These are phyloP conservation scores for Phyllotis vaccarum DNA, from an alignment of 2,797 vertebrate genomes.

Conservation along the genomic window DNA sequence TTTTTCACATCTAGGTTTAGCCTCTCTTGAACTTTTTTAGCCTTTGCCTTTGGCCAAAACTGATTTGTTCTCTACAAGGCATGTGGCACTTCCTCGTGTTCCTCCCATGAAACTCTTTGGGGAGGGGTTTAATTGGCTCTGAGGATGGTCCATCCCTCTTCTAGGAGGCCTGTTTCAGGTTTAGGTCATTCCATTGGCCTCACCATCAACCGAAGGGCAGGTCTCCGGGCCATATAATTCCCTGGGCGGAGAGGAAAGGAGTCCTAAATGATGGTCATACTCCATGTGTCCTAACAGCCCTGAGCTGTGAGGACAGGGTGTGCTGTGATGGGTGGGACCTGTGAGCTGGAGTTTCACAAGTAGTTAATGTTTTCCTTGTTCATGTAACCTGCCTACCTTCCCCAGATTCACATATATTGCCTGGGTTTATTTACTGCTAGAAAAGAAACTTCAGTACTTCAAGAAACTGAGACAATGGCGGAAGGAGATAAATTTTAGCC, in stretches of 20 bases:
- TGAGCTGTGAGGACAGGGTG: conserved; percentile 8
- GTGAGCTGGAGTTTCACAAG: not conserved
- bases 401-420: not conserved
- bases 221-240: conserved; percentile 66
- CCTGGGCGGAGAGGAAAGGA: conserved; percentile 57
- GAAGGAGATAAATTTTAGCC: not conserved
- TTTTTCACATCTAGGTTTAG: conserved; percentile 64
- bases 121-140: conserved; percentile 64
- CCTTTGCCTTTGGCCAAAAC: conserved; percentile 66
- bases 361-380: conserved; percentile 18
- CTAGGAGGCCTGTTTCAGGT: conserved; percentile 73
- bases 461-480: not conserved
- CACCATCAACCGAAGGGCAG: conserved; percentile 65
- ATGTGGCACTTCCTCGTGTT: conserved; percentile 24
- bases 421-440: not conserved
- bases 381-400: not conserved
- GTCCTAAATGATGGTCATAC: conserved; percentile 20
- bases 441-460: conserved; percentile 34
- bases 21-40: conserved; percentile 62
- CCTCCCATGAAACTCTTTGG: conserved; percentile 52
- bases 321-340: conserved; percentile 39
- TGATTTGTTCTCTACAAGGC: conserved; percentile 19
- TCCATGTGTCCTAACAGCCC: conserved; percentile 37
- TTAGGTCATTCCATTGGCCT: conserved; percentile 76
- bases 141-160: conserved; percentile 57